Conservation (phyloP, 2,888 invertebrate genomes). For the Ferdinandea cuprea region DNA sequence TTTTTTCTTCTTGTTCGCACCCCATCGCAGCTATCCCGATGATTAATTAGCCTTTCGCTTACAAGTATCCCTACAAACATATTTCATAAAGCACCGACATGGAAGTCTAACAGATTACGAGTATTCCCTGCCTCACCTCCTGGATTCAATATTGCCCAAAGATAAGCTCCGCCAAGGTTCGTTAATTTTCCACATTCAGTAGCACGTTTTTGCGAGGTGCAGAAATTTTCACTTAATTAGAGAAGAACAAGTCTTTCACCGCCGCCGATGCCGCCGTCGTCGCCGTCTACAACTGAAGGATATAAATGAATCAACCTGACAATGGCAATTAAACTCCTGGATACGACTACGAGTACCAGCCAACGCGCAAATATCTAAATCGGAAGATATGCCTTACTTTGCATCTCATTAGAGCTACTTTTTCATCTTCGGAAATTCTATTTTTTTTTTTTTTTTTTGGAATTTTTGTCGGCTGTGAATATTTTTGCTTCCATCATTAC, state of each 20-base stretch:
- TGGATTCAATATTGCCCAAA: neutral
- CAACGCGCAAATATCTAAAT: conserved; percentile 14
- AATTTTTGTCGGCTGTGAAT: neutral
- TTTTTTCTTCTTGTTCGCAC: neutral
- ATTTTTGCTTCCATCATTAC: too few relatives aligned
- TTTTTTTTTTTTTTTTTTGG: neutral
- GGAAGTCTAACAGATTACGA: conserved; percentile 4
- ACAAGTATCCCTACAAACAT: conserved; percentile 4
- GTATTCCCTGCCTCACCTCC: neutral
- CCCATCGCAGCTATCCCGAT: conserved; percentile 39
- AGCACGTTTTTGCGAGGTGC: neutral
- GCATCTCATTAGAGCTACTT: conserved; percentile 3
- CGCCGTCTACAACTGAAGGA: conserved; percentile 22
- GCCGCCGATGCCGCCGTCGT: neutral
- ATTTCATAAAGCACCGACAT: conserved; percentile 9
- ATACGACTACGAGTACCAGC: neutral
- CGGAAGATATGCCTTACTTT: neutral
- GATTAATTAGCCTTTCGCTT: conserved; percentile 44
- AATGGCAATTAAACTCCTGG: conserved; percentile 10
- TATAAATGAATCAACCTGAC: conserved; percentile 33
- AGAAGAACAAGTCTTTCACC: conserved; percentile 11
- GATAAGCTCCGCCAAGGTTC: conserved; percentile 27
- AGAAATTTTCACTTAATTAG: conserved; percentile 30
- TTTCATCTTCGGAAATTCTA: neutral
- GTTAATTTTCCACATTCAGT: conserved; percentile 30